Base-by-base conservation (phyloP, 2,113 vertebrate species). In the Sula dactylatra region DNA sequence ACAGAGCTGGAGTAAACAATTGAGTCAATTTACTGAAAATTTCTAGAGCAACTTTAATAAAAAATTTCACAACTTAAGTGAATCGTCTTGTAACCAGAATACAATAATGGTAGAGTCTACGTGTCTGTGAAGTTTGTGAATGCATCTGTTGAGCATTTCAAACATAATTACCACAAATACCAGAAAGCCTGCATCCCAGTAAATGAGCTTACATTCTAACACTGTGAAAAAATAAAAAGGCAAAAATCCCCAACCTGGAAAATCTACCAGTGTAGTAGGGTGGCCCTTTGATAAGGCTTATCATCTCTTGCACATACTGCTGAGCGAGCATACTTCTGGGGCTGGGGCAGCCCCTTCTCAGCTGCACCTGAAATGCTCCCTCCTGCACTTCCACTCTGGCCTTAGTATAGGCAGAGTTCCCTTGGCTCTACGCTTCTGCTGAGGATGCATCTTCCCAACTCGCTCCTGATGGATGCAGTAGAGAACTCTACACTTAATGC, bases 401-500 rank as follows among this genome's bases (percentile, higher is more conserved):
- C 26, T 16, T 3, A 12, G n/a, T 20, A 2, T 24, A 15, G 34
- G 32, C 72, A 56, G 13, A 72, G 56, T n/a, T 58, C 36, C 36
- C 40, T 21, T 1, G 31, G 55, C 59, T 66, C 72, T 4, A 11
- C 1, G 1, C 62, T 13, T 15, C 45, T 62, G 70, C 70, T 8
- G 9, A 36, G 47, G 13, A 45, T 0, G 1, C 26, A 20, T 3
- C 79, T 71, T 66, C 47, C 58, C 69, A 66, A 2, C 40, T 49
- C 4, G 0, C 9, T 92, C 16, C 82, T 31, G 22, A 47, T 2
- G 24, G n/a, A 18, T 15, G 3, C 1, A 14, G 36, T 2, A 15
- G 32, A 72, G 38, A 58, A 49, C 66, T 45, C 81, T 5, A 21
- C 27, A 18, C 65, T 77, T 22, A 19, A 8, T 5, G 15, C 45